Evolutionary conservation across 2,797 vertebrate genomes (phyloP).

Genomic region (Pogonophryne albipinna): DNA sequence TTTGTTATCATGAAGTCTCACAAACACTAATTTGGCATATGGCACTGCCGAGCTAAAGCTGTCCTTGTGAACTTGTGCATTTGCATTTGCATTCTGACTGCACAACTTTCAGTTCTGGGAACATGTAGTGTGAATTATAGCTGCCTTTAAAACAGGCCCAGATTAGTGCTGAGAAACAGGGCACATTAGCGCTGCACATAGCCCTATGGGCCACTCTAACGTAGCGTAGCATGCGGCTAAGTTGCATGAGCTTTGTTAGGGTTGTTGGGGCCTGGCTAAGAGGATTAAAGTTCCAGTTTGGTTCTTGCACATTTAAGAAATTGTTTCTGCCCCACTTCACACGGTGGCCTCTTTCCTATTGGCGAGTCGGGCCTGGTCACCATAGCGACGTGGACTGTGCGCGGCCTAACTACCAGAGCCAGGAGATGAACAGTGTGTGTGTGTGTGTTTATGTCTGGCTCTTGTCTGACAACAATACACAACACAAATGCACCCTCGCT

Average conservation of each 20-base stretch:
- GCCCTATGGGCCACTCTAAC: conserved; percentile 59
- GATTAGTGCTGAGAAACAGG: conserved; percentile 42
- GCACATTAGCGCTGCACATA: conserved; percentile 60
- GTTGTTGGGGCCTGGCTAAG: conserved; percentile 82
- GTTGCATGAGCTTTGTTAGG: conserved; percentile 82
- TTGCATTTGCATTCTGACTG: conserved; percentile 25
- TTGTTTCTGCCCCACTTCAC: conserved; percentile 89
- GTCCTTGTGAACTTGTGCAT: conserved; percentile 64
- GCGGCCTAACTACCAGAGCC: conserved; percentile 70
- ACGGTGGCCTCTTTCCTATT: conserved; percentile 71
- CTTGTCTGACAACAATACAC: conserved; percentile 62
- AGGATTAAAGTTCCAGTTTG: conserved; percentile 89
- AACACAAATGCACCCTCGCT: conserved; percentile 42
- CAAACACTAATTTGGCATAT: conserved; percentile 65
- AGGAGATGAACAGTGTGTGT: conserved; percentile 56
- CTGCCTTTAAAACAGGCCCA: conserved; percentile 21
- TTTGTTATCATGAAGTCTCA: too few species aligned
- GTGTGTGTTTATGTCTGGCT: conserved; percentile 53
- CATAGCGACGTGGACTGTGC: conserved; percentile 73
- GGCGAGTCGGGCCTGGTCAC: conserved; percentile 70
- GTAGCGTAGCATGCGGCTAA: conserved; percentile 76
- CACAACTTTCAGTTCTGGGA: conserved; percentile 29
- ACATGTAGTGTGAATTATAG: conserved; percentile 21
- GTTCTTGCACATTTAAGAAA: conserved; percentile 87
- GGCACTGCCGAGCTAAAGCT: conserved; percentile 44